Evolutionary conservation across 2,888 invertebrate species (phyloP), one percentile per base, ranked within the genome.

Genomic region (Drosophila flavopinicola): DNA sequence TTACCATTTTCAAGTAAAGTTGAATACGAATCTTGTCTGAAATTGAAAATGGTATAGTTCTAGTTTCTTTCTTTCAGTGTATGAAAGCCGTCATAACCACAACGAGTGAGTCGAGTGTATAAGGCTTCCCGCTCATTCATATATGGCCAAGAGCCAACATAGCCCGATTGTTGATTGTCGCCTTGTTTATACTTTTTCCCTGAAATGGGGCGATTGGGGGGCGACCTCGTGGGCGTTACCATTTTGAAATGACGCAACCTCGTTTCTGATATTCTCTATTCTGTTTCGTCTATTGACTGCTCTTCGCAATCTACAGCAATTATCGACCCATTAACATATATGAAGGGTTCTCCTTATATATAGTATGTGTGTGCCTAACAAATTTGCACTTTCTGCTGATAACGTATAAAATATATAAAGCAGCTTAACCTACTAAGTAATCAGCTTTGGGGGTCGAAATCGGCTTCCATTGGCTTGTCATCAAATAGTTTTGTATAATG

Each of bases 91-190:
- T 54, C 37, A 53, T 42, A 67, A 47, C 75, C 53, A 74, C 75
- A 74, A 60, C 44, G 44, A 25, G 33, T 11, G 24, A 29, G 13
- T 37, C 32, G 32, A 42, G 75, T 68, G 67, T 74, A 73, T 75
- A 64, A 68, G 78, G 83, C 79, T 85, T 78, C 83, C 83, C 78
- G 60, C 56, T 65, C 45, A 60, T 58, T 49, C 54, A 64, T 64
- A 85, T 78, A 78, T 74, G 83, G 85, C 54, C 37, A 48, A 35
- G 45, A 41, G 41, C 27, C 54, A 56, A 53, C 17, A 23, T 30
- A 32, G n/a, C 11, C 24, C 27, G 32, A 29, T 44, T 44, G 38
- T 51, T 20, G 49, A 61, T 37, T 38, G 33, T 57, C 33, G 25
- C 15, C 24, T 37, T 29, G 37, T 37, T n/a, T n/a, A n/a, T n/a